Percentiles rank a stretch among this genome's conserved stretches.
Evolutionary conservation across 2,113 vertebrate genomes (phyloP).

Genomic region (Recurvirostra avosetta): DNA sequence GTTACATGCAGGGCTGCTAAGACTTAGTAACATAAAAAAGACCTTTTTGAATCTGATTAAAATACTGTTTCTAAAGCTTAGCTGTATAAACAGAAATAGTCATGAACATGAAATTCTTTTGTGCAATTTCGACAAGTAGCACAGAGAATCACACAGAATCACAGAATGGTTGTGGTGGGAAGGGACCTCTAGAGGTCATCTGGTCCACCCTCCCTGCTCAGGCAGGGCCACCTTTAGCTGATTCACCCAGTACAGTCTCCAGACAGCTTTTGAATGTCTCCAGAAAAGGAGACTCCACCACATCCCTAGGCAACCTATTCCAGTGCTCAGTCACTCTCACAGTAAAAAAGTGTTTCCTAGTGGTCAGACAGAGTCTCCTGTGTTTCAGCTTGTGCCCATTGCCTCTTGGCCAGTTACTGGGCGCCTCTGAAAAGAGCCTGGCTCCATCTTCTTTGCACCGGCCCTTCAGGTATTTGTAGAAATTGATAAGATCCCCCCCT

Average conservation of each 20-base stretch:
- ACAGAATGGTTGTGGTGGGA: neutral
- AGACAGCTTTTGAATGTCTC: neutral
- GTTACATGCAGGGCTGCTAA: neutral
- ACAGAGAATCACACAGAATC: neutral
- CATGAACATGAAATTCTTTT: neutral
- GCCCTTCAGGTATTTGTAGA: neutral
- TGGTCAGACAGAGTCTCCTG: neutral
- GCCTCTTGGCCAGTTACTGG: neutral
- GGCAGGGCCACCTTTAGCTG: neutral
- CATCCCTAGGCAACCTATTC: neutral
- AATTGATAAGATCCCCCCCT: neutral
- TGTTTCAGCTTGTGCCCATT: neutral
- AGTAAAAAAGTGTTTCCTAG: neutral
- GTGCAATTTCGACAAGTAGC: neutral
- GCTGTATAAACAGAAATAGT: neutral
- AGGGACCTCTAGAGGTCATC: neutral
- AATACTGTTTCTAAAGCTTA: neutral
- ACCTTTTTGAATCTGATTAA: neutral
- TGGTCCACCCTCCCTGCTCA: neutral
- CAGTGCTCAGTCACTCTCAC: no score
- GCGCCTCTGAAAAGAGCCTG: neutral
- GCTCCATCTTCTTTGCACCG: neutral
- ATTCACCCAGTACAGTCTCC: fast-evolving
- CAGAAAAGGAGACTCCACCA: neutral
- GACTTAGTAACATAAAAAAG: neutral